Evolutionary conservation across 2,888 invertebrate genomes (phyloP).

Genomic region (Chloromyia formosa): DNA sequence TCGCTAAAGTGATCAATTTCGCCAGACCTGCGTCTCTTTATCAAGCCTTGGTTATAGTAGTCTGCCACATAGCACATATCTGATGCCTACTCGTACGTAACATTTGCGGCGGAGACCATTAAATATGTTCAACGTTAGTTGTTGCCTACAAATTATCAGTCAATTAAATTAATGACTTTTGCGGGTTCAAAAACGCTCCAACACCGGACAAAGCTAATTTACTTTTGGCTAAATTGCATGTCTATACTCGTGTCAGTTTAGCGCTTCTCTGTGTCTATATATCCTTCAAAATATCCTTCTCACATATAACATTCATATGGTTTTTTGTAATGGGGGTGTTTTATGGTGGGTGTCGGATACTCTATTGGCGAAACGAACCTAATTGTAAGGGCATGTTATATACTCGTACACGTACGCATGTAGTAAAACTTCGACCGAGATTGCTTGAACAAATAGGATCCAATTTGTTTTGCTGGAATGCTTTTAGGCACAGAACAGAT

Average conservation of each 20-base stretch:
- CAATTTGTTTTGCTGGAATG: not conserved
- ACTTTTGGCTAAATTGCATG: constrained; percentile 13
- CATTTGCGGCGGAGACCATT: not conserved
- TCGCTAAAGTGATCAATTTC: not conserved
- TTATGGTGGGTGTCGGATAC: not conserved
- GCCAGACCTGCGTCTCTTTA: not conserved
- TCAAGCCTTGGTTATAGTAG: not conserved
- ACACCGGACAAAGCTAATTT: constrained; percentile 3
- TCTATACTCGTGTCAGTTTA: not conserved
- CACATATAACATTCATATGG: not conserved
- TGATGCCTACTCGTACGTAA: constrained; percentile 16
- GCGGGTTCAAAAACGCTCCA: not conserved
- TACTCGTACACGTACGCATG: not conserved
- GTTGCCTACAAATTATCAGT: constrained; percentile 30
- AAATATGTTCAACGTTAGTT: constrained; percentile 26
- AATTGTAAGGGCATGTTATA: not conserved
- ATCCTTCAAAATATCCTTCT: constrained; percentile 1
- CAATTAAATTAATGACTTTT: constrained; percentile 37
- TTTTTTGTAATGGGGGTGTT: not conserved
- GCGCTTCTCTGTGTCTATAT: not conserved
- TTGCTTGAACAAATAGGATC: constrained; percentile 1
- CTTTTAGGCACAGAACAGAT: not conserved
- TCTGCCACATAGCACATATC: not conserved
- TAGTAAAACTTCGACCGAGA: not conserved
- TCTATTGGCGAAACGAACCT: not conserved